Evolutionary conservation across 1,140 invertebrate species (phyloP).

Genomic region (Drosophila punjabiensis): DNA sequence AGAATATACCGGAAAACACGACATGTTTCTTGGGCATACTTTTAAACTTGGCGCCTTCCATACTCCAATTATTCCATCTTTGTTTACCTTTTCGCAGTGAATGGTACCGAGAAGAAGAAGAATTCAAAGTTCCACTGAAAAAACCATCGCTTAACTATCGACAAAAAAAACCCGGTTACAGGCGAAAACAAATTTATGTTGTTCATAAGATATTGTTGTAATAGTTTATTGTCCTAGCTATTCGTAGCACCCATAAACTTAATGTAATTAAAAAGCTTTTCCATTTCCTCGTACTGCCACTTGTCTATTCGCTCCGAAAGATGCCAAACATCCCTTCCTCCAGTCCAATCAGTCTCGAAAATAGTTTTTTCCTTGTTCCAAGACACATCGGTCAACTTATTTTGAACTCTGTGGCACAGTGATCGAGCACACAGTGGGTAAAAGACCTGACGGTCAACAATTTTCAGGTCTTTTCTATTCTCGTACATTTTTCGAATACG

Average conservation of each 20-base stretch:
- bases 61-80: too few species aligned
- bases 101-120: too few species aligned
- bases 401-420: conserved; percentile 8
- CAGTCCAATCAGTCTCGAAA: conserved; percentile 11
- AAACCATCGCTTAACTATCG: too few species aligned
- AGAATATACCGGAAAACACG: too few species aligned
- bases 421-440: conserved; percentile 11
- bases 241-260: conserved; percentile 28
- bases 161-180: too few species aligned
- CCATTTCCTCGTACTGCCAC: conserved; percentile 1
- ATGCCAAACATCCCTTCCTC: neutral
- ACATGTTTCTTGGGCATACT: too few species aligned
- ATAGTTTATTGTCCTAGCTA: neutral
- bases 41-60: too few species aligned
- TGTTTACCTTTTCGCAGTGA: too few species aligned
- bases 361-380: conserved; percentile 30
- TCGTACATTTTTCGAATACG: conserved; percentile 10
- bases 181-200: neutral
- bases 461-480: conserved; percentile 13
- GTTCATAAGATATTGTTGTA: neutral
- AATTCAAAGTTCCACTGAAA: too few species aligned
- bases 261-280: conserved; percentile 23
- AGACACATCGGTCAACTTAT: conserved; percentile 4
- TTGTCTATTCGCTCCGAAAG: neutral
- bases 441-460: neutral